Evolutionary conservation across 1,140 invertebrate species (phyloP).

Genomic region (Leguminivora glycinivorella): DNA sequence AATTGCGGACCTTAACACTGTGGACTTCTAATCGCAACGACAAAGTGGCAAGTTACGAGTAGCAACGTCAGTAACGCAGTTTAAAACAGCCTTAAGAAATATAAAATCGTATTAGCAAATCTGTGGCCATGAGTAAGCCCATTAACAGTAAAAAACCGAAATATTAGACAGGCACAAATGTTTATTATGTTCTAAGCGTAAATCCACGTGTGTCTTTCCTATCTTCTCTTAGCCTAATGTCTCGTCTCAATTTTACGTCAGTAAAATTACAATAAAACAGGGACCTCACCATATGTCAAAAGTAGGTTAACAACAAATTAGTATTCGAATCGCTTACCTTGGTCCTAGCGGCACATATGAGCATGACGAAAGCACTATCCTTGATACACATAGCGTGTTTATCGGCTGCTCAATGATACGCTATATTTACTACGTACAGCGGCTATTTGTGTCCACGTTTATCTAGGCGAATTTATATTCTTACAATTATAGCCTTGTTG

Average conservation of each 20-base stretch:
- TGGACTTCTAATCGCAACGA: not conserved
- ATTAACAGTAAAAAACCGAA: too few relatives aligned
- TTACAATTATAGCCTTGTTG: not conserved
- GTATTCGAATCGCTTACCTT: slow-evolving; percentile 13
- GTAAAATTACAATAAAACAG: not conserved
- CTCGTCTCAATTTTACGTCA: not conserved
- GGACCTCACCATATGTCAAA: not conserved
- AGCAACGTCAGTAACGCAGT: too few relatives aligned
- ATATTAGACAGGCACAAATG: too few relatives aligned
- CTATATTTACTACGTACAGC: slow-evolving; percentile 25
- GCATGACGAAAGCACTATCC: slow-evolving; percentile 60
- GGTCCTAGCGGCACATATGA: slow-evolving; percentile 1
- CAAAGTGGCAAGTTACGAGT: too few relatives aligned
- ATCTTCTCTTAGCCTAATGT: too few relatives aligned
- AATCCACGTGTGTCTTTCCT: too few relatives aligned
- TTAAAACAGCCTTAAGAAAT: too few relatives aligned
- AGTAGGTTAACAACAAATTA: slow-evolving; percentile 4
- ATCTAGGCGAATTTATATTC: slow-evolving; percentile 27
- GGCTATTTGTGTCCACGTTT: slow-evolving; percentile 20
- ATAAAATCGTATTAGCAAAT: too few relatives aligned
- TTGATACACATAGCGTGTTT: slow-evolving; percentile 54
- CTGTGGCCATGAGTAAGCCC: too few relatives aligned
- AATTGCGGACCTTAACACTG: too few relatives aligned
- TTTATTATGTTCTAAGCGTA: too few relatives aligned
- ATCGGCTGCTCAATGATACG: slow-evolving; percentile 42